phyloP scores from a whole-genome alignment of 2,888 invertebrate species.

The Agrochola circellaris region DNA sequence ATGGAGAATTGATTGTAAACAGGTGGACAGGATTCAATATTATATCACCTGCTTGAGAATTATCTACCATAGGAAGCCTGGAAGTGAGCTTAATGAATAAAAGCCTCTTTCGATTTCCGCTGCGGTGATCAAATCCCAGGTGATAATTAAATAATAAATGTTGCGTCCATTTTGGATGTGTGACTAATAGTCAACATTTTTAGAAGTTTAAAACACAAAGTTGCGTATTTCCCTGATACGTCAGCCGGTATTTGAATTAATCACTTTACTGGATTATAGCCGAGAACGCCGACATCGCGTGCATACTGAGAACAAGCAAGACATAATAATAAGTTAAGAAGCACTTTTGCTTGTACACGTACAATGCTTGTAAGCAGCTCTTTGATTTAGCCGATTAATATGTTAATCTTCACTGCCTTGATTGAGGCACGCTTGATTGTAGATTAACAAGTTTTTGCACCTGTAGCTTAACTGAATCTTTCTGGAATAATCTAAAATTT shows the following conservation, averaged over 20 bases:
- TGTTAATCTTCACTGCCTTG: conserved; percentile 45
- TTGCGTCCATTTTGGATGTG: conserved; percentile 12
- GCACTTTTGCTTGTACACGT: conserved; percentile 19
- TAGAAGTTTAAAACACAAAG: conserved; percentile 17
- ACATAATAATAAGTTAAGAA: conserved; percentile 52
- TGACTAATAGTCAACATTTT: conserved; percentile 37
- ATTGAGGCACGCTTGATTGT: conserved; percentile 37
- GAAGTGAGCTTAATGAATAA: not conserved
- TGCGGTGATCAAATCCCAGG: not conserved
- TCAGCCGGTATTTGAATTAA: conserved; percentile 41
- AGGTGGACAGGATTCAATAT: not conserved
- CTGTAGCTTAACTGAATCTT: conserved; percentile 23
- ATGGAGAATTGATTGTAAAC: not conserved
- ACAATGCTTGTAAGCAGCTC: conserved; percentile 26
- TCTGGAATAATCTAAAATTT: conserved; percentile 18
- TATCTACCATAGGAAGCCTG: not conserved
- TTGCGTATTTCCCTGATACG: conserved; percentile 47
- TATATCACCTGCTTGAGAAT: not conserved
- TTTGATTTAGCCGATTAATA: conserved; percentile 48
- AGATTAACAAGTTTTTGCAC: conserved; percentile 32
- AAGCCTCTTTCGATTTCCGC: not conserved
- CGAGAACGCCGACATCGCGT: conserved; percentile 36
- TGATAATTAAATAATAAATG: conserved; percentile 4
- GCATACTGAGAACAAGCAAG: conserved; percentile 46
- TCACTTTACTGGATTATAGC: conserved; percentile 41